Evolutionary conservation across 1,140 invertebrate genomes (phyloP), one percentile per base, ranked within the genome.

Genomic region (Sarcophaga peregrina): DNA sequence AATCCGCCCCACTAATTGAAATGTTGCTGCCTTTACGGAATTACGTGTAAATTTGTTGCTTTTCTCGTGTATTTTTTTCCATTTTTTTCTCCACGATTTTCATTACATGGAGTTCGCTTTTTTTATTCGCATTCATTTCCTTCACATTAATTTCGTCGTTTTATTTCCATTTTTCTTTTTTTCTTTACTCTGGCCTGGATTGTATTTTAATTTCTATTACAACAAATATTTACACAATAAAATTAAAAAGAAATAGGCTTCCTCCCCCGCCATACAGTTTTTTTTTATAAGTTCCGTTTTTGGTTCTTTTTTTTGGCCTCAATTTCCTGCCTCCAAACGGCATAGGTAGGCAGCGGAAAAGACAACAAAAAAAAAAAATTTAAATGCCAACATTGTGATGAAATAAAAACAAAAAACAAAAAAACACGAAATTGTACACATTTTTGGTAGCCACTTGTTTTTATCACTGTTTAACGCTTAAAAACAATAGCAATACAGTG

Each of bases 141-240:
- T 37, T 37, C 25, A 37, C 25, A 37, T 37, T 37, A 37, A 37
- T 37, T 37, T 37, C 25, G 25, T 37, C 4, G 1, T 37, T 37
- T 37, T 2, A 2, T 37, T 37, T 4, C 25, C 1, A 37, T 37
- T 37, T 4, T 37, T 37, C 4, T 37, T 4, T 37, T 1, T 37
- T 37, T 37, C 25, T 37, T 37, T 37, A 2, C 4, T 37, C 25
- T 37, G 25, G 25, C 25, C 25, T 37, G 25, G 25, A 37, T 68
- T 68, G 11, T 58, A 58, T 58, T 58, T 15, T 15, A 58, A 15
- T 68, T 68, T 68, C 58, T 68, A 68, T 68, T 68, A 20, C 58
- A 68, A 68, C 17, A 68, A 68, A 68, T 68, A 68, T 68, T 68
- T 68, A 68, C n/a, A 17, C 58, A 68, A 68, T 20, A 68, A 68